A percentile compares a stretch with the other conserved stretches of the same genome.
Conservation (phyloP, 2,797 vertebrate genomes). For the Valencia hispanica region DNA sequence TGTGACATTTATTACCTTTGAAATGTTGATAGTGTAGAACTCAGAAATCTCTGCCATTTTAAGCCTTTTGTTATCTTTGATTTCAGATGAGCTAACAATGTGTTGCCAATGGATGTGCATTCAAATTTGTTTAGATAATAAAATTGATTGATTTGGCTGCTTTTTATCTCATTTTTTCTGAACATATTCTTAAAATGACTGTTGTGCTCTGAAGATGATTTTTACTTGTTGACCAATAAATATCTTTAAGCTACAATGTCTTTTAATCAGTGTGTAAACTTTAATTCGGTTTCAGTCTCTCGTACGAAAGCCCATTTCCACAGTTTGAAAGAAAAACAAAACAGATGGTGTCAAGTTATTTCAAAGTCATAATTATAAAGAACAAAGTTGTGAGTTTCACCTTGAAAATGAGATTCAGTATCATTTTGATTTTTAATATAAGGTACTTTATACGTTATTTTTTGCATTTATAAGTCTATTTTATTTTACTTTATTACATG, state of each 20-base stretch:
- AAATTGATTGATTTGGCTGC: constrained; percentile 7
- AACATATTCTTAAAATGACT: constrained; percentile 8
- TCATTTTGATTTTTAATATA: neutral
- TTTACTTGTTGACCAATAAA: constrained; percentile 64
- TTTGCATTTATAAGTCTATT: neutral
- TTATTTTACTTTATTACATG: constrained; percentile 27
- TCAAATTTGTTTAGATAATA: constrained; percentile 13
- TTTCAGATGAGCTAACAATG: constrained; percentile 19
- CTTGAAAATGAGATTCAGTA: neutral
- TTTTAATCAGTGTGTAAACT: constrained; percentile 2
- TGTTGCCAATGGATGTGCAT: constrained; percentile 17
- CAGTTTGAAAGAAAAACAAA: neutral
- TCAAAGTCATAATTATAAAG: neutral
- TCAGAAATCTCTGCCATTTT: constrained; percentile 13
- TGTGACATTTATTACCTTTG: constrained; percentile 16
- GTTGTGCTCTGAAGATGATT: constrained; percentile 21
- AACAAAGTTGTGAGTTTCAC: neutral
- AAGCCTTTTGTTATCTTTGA: constrained; percentile 3
- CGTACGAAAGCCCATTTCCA: neutral
- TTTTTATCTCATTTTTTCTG: constrained; percentile 13
- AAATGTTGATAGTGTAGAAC: constrained; percentile 13
- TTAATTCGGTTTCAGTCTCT: neutral
- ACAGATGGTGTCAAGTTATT: neutral
- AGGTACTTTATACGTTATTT: neutral
- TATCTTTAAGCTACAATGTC: constrained; percentile 7